Base-by-base conservation (phyloP, 2,113 vertebrate species). In the Candoia aspera region DNA sequence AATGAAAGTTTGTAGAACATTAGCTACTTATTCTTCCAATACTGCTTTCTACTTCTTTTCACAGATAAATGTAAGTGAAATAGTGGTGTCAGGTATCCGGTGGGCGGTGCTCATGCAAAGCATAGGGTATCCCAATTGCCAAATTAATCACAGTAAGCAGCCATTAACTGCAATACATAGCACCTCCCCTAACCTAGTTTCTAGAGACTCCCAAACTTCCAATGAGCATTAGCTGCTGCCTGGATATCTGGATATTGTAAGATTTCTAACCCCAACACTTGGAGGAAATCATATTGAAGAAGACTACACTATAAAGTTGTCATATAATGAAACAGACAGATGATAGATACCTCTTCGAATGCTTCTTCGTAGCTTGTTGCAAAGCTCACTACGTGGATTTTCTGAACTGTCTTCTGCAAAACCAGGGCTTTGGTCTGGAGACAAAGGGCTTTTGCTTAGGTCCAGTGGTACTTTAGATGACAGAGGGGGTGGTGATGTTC, bases 321-420 rank as follows among this genome's bases (percentile, higher is more conserved):
- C 21, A 21, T 21, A 79, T 68, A 79, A 79, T 79, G 33, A 79
- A 79, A 21, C 6, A 21, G 12, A 68, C 8, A 24, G 88, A 33
- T 79, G 21, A 46, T 90, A 42, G 89, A 94, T 97, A 99, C 99
- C 98, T 98, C 98, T 98, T 93, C 98, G 98, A 94, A 99, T 98
- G 97, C 98, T 99, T 93, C 98, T 97, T 85, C 98, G 97, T 92
- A 99, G 97, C 96, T 99, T 99, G 91, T 98, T 98, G 95, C 98
- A 98, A 91, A 99, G 97, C 83, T 99, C 98, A 33, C 98, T 93
- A 0, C 97, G 98, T 0, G 98, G 98, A 86, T 97, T 96, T 93
- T 98, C 99, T 42, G 98, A 96, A 73, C 96, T 96, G 29, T 99
- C 98, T 86, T 98, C 97, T 10, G 94, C 17, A 1, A 97, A 94